Conservation (phyloP, 1,140 invertebrate species). For the Microvelia longipes region DNA sequence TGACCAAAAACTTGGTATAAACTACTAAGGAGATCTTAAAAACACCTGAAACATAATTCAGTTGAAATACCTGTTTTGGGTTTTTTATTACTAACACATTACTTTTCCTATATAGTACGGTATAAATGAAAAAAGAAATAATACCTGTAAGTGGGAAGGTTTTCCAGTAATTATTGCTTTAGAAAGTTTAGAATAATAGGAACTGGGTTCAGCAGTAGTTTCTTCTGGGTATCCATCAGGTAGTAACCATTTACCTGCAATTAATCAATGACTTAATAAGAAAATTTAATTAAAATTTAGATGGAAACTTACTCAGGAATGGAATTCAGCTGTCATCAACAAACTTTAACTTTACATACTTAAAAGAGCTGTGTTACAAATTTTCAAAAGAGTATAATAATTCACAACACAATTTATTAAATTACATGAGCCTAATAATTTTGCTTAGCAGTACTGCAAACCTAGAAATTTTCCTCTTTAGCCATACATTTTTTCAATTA, state of each 20-base stretch:
- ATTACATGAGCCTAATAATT: background rate
- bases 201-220: background rate
- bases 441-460: no score
- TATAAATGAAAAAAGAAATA: no score
- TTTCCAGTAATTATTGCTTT: conserved; percentile 12
- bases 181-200: conserved; percentile 9
- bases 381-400: background rate
- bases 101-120: no score
- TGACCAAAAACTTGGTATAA: no score
- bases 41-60: no score
- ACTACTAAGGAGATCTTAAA: no score
- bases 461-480: no score
- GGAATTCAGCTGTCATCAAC: background rate
- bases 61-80: no score
- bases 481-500: no score
- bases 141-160: conserved; percentile 10
- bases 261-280: background rate
- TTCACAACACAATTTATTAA: background rate
- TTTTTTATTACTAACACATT: no score
- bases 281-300: background rate
- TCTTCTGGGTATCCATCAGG: conserved; percentile 11
- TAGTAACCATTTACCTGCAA: conserved; percentile 11
- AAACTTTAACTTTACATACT: background rate
- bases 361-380: background rate
- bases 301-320: background rate